Evolutionary conservation across 2,888 invertebrate species (phyloP), one percentile per base, ranked within the genome.

Genomic region (Rhimphoctona megacephalus): DNA sequence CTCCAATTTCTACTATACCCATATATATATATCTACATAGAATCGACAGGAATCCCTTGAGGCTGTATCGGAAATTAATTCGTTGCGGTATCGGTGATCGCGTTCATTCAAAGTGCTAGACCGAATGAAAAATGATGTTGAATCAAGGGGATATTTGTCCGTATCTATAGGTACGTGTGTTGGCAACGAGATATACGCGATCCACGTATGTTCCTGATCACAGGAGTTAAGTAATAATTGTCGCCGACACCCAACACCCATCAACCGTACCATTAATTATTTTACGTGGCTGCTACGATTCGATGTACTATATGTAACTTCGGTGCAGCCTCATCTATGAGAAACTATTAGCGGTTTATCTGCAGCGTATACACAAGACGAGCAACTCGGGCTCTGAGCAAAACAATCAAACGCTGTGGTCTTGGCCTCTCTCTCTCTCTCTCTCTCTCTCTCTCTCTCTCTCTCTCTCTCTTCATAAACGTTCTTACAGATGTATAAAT

Each of bases 191-290:
- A 54, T 25, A 52, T 46, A 57, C 43, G 49, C 8, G 30, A 46
- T 67, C 69, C 52, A 36, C 67, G 57, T 70, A 52, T 57, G 78
- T 73, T 36, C 11, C 77, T 73, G 77, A 69, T 85, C 79, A 25
- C 39, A 70, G 39, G 66, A 80, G 85, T 80, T 43, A 70, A 80
- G 80, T 85, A n/a, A 83, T 85, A 85, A 85, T 85, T 85, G 85
- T 80, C 80, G 79, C 73, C 46, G 74, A 83, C 82, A 76, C 79
- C 66, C 76, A 83, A 80, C 79, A 80, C 70, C 76, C 79, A 72
- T 85, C 85, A 83, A 70, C 79, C 70, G 61, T n/a, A 54, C 79
- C 82, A 85, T 85, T 76, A 85, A 85, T 83, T 85, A 85, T 85
- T 85, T 77, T 70, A 76, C 64, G 79, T 19, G 11, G 57, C 17